Conservation (phyloP, 1,140 invertebrate genomes). For the Epicauta chinensis region DNA sequence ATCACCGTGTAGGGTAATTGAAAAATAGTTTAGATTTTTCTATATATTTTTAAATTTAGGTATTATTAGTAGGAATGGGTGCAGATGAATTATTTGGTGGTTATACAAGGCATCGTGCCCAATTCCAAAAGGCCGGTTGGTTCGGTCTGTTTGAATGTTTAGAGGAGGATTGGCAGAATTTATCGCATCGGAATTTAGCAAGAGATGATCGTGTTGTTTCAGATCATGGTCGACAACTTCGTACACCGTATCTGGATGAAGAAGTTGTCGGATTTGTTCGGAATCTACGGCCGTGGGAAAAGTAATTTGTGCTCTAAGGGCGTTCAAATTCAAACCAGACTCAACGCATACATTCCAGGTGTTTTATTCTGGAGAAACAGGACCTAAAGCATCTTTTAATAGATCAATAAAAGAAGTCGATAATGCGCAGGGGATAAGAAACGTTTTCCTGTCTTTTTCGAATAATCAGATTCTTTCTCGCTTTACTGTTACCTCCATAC, state of each 20-base stretch:
- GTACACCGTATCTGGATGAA: slow-evolving; percentile 95
- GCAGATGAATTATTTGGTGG: slow-evolving; percentile 97
- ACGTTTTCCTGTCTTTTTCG: no score
- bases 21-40: not conserved
- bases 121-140: slow-evolving; percentile 62
- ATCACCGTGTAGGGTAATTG: slow-evolving; percentile 59
- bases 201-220: slow-evolving; percentile 85
- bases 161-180: slow-evolving; percentile 70
- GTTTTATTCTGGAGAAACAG: no score
- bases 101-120: slow-evolving; percentile 80
- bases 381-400: no score
- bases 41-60: slow-evolving; percentile 43
- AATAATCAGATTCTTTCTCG: no score
- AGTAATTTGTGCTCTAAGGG: slow-evolving; percentile 53
- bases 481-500: no score
- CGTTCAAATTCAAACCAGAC: no score
- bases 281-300: slow-evolving; percentile 65
- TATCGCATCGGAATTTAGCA: slow-evolving; percentile 87
- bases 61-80: slow-evolving; percentile 87
- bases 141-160: slow-evolving; percentile 61
- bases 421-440: no score
- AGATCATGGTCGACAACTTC: slow-evolving; percentile 69
- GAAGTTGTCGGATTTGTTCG: slow-evolving; percentile 70
- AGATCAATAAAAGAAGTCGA: no score
- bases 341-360: no score